These are phyloP conservation scores for Sipha flava DNA, from an alignment of 1,140 invertebrate genomes.

Conservation along the genomic window DNA sequence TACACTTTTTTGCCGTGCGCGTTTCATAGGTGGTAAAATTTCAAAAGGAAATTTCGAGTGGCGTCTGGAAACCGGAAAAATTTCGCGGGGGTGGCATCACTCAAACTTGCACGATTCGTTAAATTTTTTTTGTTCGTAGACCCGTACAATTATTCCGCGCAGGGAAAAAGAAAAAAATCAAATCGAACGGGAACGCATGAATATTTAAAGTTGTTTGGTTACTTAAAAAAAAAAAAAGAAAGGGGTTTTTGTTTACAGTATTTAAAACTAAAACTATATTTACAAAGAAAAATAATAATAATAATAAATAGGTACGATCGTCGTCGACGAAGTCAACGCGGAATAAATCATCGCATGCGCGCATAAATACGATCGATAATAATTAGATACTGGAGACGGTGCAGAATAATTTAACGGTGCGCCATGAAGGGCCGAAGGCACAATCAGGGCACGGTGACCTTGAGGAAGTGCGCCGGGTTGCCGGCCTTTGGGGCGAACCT, in stretches of 20 bases:
- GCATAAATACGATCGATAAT: too few species aligned
- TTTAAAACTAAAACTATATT: not conserved
- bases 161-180: not conserved
- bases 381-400: too few species aligned
- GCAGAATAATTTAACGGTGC: constrained; percentile 16
- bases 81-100: not conserved
- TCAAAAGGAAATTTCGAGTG: constrained; percentile 10
- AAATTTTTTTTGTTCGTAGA: not conserved
- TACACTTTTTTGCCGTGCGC: not conserved
- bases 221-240: too few species aligned
- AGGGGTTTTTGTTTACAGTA: not conserved
- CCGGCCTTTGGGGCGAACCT: constrained; percentile 69
- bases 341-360: too few species aligned
- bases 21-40: not conserved
- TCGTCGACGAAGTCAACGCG: too few species aligned
- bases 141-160: not conserved
- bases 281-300: not conserved
- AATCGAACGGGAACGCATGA: not conserved
- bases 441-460: constrained; percentile 56
- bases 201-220: not conserved
- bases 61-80: not conserved
- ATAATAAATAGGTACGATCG: not conserved
- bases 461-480: constrained; percentile 63
- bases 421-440: too few species aligned
- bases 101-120: not conserved